These are phyloP conservation scores for Euura saliciscinereae DNA, from an alignment of 1,140 invertebrate species.

Conservation along the genomic window DNA sequence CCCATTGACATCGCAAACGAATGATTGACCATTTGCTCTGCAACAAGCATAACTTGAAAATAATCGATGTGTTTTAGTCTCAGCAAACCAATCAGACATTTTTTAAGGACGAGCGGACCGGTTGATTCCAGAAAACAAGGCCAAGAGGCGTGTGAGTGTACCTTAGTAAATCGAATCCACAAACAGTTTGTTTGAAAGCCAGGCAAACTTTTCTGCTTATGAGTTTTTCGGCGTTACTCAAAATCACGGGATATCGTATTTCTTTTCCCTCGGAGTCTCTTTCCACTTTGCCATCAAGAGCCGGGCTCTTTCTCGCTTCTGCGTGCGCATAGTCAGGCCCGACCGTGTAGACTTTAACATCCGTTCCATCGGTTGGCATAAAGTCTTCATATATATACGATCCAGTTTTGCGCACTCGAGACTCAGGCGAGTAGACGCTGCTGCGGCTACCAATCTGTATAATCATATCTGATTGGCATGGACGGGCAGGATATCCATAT, in stretches of 20 bases:
- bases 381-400: slow-evolving; percentile 99
- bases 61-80: no score
- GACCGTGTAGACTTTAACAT: slow-evolving; percentile 83
- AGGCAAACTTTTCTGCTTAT: slow-evolving; percentile 98
- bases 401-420: slow-evolving; percentile 93
- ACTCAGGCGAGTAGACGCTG: slow-evolving; percentile 97
- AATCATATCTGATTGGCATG: slow-evolving; percentile 19
- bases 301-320: slow-evolving; percentile 97
- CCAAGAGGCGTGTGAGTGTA: slow-evolving; percentile 41
- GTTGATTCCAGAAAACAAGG: background rate
- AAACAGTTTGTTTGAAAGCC: slow-evolving; percentile 99
- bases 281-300: slow-evolving; percentile 98
- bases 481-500: background rate
- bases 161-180: slow-evolving; percentile 97
- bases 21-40: slow-evolving; percentile 97
- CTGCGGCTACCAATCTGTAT: slow-evolving; percentile 94
- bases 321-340: slow-evolving; percentile 99
- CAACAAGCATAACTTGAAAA: slow-evolving; percentile 33
- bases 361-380: slow-evolving; percentile 97
- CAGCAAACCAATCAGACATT: no score
- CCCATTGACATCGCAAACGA: slow-evolving; percentile 99
- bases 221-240: slow-evolving; percentile 98
- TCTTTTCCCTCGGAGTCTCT: slow-evolving; percentile 98
- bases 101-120: background rate
- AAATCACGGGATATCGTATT: slow-evolving; percentile 97